phyloP scores from a whole-genome alignment of 2,797 vertebrate species.

The Scomberomorus guttatus region DNA sequence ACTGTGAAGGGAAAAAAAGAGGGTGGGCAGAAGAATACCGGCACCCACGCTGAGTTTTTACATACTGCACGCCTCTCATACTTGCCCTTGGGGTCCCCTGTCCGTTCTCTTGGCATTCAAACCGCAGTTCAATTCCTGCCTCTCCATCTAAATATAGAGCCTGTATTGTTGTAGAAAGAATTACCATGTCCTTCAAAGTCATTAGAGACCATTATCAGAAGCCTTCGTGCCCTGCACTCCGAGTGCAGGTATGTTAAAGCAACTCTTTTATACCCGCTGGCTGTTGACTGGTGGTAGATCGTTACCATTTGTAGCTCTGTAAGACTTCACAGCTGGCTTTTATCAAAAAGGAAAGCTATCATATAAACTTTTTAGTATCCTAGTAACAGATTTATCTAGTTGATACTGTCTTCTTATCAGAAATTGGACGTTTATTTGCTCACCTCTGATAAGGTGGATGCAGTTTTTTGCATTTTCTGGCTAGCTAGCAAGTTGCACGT shows the following conservation, averaged over 20 bases:
- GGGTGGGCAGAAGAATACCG: conserved; percentile 52
- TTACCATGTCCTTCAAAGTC: conserved; percentile 73
- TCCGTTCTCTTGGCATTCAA: conserved; percentile 62
- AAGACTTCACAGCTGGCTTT: conserved; percentile 13
- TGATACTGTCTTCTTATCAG: background rate
- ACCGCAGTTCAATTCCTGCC: conserved; percentile 61
- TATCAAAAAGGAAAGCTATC: conserved; percentile 14
- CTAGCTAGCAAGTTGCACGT: background rate
- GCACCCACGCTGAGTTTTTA: conserved; percentile 64
- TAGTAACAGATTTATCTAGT: background rate
- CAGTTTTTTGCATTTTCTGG: background rate
- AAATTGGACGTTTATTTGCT: background rate
- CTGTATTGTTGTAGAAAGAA: conserved; percentile 64
- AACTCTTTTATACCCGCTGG: conserved; percentile 11
- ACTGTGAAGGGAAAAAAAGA: conserved; percentile 42
- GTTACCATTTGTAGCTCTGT: conserved; percentile 19
- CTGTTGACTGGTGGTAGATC: conserved; percentile 21
- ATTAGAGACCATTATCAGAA: conserved; percentile 70
- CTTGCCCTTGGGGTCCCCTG: conserved; percentile 64
- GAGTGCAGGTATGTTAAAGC: conserved; percentile 37
- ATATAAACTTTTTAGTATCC: background rate
- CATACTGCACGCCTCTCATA: conserved; percentile 72
- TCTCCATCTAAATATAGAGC: conserved; percentile 74
- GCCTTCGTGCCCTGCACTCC: conserved; percentile 19
- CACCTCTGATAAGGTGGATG: background rate